Base-by-base conservation (phyloP, 2,888 invertebrate species). In the Hartigia nigra region DNA sequence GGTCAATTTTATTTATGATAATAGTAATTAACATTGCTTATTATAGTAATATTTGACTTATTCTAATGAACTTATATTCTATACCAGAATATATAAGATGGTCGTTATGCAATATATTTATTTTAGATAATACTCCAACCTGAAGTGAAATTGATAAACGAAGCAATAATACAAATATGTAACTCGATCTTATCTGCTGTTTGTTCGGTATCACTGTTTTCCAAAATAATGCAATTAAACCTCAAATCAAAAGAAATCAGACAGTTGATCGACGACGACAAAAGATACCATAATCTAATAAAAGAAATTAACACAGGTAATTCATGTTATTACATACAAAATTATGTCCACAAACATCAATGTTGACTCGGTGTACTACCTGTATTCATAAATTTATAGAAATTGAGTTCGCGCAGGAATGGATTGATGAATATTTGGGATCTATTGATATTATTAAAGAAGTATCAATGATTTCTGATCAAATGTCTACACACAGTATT, bases 101-200 rank as follows among this genome's bases (percentile, higher is more conserved):
- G 23, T 55, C 55, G 9, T 55, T 55, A 55, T 55, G 9, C 23
- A 55, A 55, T 31, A 34, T 32, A 72, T 72, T 32, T 72, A 75
- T 4, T 74, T 36, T 75, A 81, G 79, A 74, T 82, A 12, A 35
- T 70, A 34, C 77, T 79, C 5, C 36, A 14, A 12, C 77, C 77
- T 14, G 78, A 77, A 37, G 31, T 82, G 23, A 23, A 78, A 4
- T 74, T 80, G 74, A 74, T 80, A 31, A 55, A 74, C 69, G 39
- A 77, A n/a, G 14, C 36, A 12, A 77, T 79, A 37, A 79, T 74
- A 12, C 23, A 72, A 34, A 72, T 77, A 35, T 76, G 34, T 3
- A 37, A 37, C 12, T 69, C 55, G 23, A 72, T 77, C n/a, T 12
- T 79, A 31, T 14, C 31, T 32, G 39, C 14, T 39, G 35, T 76